Percentiles rank a stretch among this genome's conserved stretches.
Evolutionary conservation across 2,113 vertebrate species (phyloP).

Genomic region (Todiramphus chloris): DNA sequence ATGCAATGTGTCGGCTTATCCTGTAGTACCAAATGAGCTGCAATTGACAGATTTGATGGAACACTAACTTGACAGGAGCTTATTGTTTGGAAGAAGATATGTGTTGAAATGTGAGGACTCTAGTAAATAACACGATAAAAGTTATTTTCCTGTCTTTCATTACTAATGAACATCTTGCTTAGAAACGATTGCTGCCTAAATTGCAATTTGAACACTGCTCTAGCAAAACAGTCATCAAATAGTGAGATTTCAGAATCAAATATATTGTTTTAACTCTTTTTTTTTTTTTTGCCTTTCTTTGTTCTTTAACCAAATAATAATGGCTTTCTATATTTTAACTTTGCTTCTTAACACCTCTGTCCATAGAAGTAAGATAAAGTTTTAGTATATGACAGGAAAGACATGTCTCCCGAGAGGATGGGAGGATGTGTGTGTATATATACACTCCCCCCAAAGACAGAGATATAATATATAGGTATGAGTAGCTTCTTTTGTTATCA

Average conservation of each 20-base stretch:
- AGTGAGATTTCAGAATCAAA: neutral
- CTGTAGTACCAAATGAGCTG: slow-evolving; percentile 41
- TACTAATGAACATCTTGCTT: neutral
- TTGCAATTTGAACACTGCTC: neutral
- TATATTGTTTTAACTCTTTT: neutral
- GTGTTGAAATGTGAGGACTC: neutral
- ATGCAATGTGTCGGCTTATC: slow-evolving; percentile 36
- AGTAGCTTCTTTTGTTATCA: neutral
- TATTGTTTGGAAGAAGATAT: slow-evolving; percentile 46
- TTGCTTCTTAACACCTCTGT: neutral
- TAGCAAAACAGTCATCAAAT: neutral
- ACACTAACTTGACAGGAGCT: slow-evolving; percentile 25
- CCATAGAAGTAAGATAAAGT: neutral
- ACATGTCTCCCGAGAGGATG: neutral
- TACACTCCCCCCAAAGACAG: neutral
- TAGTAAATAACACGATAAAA: neutral
- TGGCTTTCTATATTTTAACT: neutral
- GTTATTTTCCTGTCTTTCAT: neutral
- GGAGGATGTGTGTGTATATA: rapidly evolving
- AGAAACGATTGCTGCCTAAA: neutral
- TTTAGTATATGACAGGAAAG: neutral
- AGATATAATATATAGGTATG: neutral
- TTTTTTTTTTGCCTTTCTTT: neutral
- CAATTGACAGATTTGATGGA: slow-evolving; percentile 66
- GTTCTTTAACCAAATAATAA: neutral